Evolutionary conservation across 2,888 invertebrate species (phyloP), one percentile per base, ranked within the genome.

Genomic region (Hemithea aestivaria): DNA sequence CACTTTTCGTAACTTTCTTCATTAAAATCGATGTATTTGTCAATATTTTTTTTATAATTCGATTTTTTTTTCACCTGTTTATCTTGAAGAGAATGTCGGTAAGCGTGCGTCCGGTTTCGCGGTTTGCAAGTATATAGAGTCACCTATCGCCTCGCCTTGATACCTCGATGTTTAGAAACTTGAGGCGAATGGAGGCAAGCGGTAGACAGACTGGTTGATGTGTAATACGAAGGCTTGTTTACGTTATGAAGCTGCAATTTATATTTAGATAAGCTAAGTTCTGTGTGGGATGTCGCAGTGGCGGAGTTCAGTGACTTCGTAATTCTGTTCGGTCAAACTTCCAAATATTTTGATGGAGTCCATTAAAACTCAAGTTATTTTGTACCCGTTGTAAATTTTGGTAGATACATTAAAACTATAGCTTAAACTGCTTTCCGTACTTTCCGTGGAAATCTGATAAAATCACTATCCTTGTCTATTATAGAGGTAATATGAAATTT

Each of bases 121-220:
- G 66, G 57, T 71, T 72, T 68, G 70, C 64, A 63, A 57, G 68
- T 65, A 57, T 66, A 79, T 68, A 58, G 67, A 78, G 66, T 73
- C 73, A 62, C 66, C 70, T 66, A 71, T 73, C 67, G 68, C 66
- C 65, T 66, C 62, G 58, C 53, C 61, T 61, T 70, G 71, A 71
- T 74, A 62, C 66, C 62, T 63, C 64, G 72, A 69, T 73, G 75
- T 69, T 76, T 72, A 75, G 75, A 74, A 78, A 76, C 67, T 76
- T 66, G 58, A 66, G 63, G 62, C 66, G 69, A 71, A 67, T 67
- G 66, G 63, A 63, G 57, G 62, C 61, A 63, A 67, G 64, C 63
- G 59, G 56, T 65, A 57, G 58, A 5, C 3, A 16, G 62, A 64
- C 66, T 55, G 64, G 69, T 62, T 67, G 79, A 77, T 74, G 78